Percentiles rank a stretch among this genome's conserved stretches.
Conservation (phyloP, 2,888 invertebrate genomes). For the Scaptomyza reducta region DNA sequence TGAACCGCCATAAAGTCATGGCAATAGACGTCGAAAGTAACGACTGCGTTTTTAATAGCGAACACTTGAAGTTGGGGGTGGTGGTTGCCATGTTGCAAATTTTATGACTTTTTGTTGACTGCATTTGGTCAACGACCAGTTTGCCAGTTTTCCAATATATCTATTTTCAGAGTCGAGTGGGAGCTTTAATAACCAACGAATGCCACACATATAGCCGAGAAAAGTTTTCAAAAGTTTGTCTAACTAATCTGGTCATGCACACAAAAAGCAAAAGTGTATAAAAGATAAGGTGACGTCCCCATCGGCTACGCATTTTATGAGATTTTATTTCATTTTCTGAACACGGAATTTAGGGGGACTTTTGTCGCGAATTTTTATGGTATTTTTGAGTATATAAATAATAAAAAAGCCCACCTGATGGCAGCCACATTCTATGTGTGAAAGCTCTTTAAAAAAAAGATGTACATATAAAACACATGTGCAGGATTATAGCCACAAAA, state of each 20-base stretch:
- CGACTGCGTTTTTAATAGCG: constrained; percentile 72
- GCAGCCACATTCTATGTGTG: constrained; percentile 3
- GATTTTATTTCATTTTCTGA: constrained; percentile 66
- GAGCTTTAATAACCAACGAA: constrained; percentile 34
- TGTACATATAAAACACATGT: constrained; percentile 63
- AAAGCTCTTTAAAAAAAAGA: constrained; percentile 35
- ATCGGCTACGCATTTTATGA: constrained; percentile 63
- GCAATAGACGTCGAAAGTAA: constrained; percentile 67
- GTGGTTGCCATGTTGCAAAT: constrained; percentile 41
- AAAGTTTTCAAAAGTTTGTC: constrained; percentile 55
- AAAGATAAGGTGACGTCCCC: constrained; percentile 33
- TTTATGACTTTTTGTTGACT: constrained; percentile 68
- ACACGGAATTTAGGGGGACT: constrained; percentile 5
- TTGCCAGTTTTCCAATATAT: constrained; percentile 22
- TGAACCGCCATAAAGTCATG: constrained; percentile 62
- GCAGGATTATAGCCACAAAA: constrained; percentile 56
- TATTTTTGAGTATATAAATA: constrained; percentile 1
- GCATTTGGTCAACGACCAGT: constrained; percentile 55
- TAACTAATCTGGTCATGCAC: constrained; percentile 67
- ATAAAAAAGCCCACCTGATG: constrained; percentile 25
- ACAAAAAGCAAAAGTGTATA: neutral
- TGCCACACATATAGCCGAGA: constrained; percentile 25
- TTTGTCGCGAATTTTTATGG: constrained; percentile 66
- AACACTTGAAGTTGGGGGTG: constrained; percentile 43
- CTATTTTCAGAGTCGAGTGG: constrained; percentile 42